Conservation (phyloP, 2,888 invertebrate genomes). For the Cephalotes varians region DNA sequence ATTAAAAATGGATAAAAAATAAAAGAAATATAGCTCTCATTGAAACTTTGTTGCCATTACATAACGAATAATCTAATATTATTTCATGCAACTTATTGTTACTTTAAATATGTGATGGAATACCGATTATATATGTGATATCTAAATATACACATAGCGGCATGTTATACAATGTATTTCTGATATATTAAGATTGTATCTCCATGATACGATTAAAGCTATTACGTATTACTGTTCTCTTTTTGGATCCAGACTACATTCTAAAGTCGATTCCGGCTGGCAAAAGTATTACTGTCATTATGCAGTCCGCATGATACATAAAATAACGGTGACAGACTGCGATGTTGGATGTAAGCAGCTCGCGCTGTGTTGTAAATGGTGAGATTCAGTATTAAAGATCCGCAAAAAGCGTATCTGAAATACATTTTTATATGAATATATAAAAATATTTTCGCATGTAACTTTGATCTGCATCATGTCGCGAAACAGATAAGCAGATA, state of each 20-base stretch:
- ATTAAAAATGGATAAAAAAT: neutral
- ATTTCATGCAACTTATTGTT: constrained; percentile 70
- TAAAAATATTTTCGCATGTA: constrained; percentile 9
- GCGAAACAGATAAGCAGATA: neutral
- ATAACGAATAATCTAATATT: constrained; percentile 56
- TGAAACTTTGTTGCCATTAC: constrained; percentile 54
- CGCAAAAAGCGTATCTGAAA: neutral
- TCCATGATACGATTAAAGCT: constrained; percentile 58
- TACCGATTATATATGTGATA: constrained; percentile 37
- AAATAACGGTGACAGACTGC: constrained; percentile 35
- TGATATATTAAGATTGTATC: constrained; percentile 48
- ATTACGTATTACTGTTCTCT: constrained; percentile 54
- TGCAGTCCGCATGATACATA: constrained; percentile 47
- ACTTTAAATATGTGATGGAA: constrained; percentile 48
- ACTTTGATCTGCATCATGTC: neutral
- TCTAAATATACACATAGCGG: constrained; percentile 30
- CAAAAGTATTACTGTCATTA: constrained; percentile 48
- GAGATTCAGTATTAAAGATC: constrained; percentile 1
- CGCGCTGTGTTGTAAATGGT: constrained; percentile 26
- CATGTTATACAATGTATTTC: constrained; percentile 43
- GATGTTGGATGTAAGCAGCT: constrained; percentile 41
- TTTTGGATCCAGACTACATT: constrained; percentile 40
- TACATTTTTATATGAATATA: neutral
- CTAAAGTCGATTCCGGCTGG: constrained; percentile 50
- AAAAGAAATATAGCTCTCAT: neutral